Conservation (phyloP, 2,888 invertebrate species). For the Muscina levida region DNA sequence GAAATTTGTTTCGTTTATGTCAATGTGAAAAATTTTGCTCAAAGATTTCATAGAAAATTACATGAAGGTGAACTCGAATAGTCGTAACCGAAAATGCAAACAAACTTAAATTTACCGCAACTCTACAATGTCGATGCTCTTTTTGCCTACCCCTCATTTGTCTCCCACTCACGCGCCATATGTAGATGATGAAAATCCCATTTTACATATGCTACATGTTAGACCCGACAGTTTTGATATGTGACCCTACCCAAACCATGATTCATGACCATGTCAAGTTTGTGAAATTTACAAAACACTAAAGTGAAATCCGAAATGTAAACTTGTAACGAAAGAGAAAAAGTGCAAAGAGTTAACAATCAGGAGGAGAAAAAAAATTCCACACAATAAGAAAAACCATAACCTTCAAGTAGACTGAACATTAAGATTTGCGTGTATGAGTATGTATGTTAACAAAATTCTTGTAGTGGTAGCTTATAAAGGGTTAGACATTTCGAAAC, state of each 20-base stretch:
- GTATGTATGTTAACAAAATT: not conserved
- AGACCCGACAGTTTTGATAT: slow-evolving; percentile 3
- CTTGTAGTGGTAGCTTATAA: not conserved
- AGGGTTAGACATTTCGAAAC: slow-evolving; percentile 20
- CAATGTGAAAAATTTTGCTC: too few species aligned
- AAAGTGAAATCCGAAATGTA: not conserved
- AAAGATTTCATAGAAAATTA: too few species aligned
- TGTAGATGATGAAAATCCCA: slow-evolving; percentile 11
- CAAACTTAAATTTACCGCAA: not conserved
- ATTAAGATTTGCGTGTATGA: not conserved
- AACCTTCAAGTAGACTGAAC: slow-evolving; percentile 8
- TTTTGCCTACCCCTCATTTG: not conserved
- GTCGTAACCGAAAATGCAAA: not conserved
- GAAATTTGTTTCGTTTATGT: too few species aligned
- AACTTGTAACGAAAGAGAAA: slow-evolving; percentile 1
- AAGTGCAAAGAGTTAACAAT: not conserved
- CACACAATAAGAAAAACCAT: slow-evolving; percentile 16
- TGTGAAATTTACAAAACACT: slow-evolving; percentile 14
- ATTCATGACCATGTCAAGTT: slow-evolving; percentile 39
- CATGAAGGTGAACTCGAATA: too few species aligned
- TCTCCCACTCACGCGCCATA: not conserved
- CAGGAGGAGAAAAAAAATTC: too few species aligned
- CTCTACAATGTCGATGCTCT: not conserved
- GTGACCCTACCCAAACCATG: slow-evolving; percentile 11
- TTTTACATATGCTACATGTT: slow-evolving; percentile 26